Evolutionary conservation across 2,888 invertebrate species (phyloP), one percentile per base, ranked within the genome.

Genomic region (Andrena haemorrhoa): DNA sequence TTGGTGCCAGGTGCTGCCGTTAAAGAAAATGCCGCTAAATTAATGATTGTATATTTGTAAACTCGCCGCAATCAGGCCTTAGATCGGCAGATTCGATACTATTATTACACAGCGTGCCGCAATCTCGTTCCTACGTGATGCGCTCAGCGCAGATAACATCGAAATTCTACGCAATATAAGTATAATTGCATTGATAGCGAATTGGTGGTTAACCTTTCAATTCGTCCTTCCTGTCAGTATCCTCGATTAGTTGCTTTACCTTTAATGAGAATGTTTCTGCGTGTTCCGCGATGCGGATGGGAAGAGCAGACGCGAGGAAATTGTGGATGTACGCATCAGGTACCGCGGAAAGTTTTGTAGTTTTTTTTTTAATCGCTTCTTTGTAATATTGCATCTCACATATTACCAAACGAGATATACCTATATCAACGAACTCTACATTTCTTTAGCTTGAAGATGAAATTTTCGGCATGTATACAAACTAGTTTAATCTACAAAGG

Each of bases 101-200:
- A 61, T 66, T 64, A 60, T 60, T 69, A 49, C n/a, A 47, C 10
- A 29, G 60, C 4, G 23, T 51, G 20, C 26, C 26, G 31, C 60
- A 65, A 79, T 79, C 71, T 60, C 33, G 47, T 79, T 79, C 8
- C 26, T 20, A 6, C 26, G 53, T 60, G 78, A 75, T 68, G 76
- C 31, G 61, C 1, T 3, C 20, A n/a, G 8, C 4, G n/a, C 16
- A 31, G 71, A 79, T 79, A 79, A 53, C 41, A 79, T 79, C 60
- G 33, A 66, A 71, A 61, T 53, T 71, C 47, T 29, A 33, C 31
- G 6, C 4, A 41, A n/a, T 7, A 20, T 31, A 60, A 65, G 35
- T 60, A 20, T 65, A 70, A 79, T 78, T 79, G 79, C 70, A 51
- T 56, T 16, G 78, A 78, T 70, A 77, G 31, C 23, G 33, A 65